phyloP scores from a whole-genome alignment of 2,113 vertebrate genomes.

The Pao palembangensis region DNA sequence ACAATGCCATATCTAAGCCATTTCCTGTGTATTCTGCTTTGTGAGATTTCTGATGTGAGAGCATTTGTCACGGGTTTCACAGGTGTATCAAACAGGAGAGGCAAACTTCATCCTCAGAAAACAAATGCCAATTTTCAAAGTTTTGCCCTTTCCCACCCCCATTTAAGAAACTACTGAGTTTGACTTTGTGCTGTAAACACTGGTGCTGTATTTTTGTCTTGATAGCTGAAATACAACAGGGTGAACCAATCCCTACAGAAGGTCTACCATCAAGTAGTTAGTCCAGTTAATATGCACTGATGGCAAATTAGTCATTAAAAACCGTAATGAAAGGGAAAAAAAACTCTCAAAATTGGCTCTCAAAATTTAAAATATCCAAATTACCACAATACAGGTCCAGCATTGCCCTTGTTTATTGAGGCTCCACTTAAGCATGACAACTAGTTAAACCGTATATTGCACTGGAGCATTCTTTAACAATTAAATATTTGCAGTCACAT shows the following conservation, averaged over 20 bases:
- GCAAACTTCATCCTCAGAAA: constrained; percentile 58
- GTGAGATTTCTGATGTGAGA: constrained; percentile 77
- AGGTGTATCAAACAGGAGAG: constrained; percentile 75
- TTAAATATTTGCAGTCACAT: constrained; percentile 30
- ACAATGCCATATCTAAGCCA: constrained; percentile 72
- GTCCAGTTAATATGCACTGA: too few relatives aligned
- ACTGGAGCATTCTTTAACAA: constrained; percentile 22
- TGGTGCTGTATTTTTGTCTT: constrained; percentile 31
- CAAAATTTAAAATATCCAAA: too few relatives aligned
- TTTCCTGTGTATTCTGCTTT: constrained; percentile 78
- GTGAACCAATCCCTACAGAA: background rate
- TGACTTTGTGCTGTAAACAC: constrained; percentile 28
- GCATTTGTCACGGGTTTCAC: constrained; percentile 78
- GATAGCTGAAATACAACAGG: background rate
- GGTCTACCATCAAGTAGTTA: too few relatives aligned
- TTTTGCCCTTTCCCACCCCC: constrained; percentile 54
- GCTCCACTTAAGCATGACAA: too few relatives aligned
- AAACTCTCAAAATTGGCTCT: too few relatives aligned
- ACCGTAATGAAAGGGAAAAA: too few relatives aligned
- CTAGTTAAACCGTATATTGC: background rate
- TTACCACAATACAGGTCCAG: too few relatives aligned
- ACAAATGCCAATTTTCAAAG: constrained; percentile 61
- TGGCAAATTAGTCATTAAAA: too few relatives aligned
- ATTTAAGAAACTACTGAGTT: constrained; percentile 47
- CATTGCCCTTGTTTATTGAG: too few relatives aligned